Conservation (phyloP, 2,888 invertebrate genomes). For the Dolichopus griseipennis region DNA sequence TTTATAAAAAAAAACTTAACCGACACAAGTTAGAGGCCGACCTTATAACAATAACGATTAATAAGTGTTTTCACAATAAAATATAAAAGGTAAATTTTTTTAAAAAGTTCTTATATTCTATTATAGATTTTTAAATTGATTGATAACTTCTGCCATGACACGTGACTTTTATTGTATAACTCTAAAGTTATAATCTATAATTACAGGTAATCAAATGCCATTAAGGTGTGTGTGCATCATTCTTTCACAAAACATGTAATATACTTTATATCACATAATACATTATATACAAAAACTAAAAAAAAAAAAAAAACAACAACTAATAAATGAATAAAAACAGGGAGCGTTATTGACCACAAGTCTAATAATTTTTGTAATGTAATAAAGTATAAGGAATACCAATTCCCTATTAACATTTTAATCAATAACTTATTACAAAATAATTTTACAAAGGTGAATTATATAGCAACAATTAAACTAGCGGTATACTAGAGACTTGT, state of each 20-base stretch:
- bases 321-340: not conserved
- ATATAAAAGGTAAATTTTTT: too few relatives aligned
- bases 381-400: too few relatives aligned
- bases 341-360: not conserved
- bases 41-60: too few relatives aligned
- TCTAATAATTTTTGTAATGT: not conserved
- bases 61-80: too few relatives aligned
- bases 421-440: too few relatives aligned
- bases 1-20: too few relatives aligned
- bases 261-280: not conserved
- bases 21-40: too few relatives aligned
- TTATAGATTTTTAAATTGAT: not conserved
- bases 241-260: not conserved
- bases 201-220: slow-evolving; percentile 6
- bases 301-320: not conserved
- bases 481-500: too few relatives aligned
- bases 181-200: not conserved
- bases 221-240: slow-evolving; percentile 2
- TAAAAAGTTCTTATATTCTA: not conserved
- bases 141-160: not conserved
- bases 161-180: not conserved
- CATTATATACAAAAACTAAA: too few relatives aligned
- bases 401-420: too few relatives aligned
- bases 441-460: too few relatives aligned
- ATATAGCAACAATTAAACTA: too few relatives aligned